phyloP scores from a whole-genome alignment of 2,797 vertebrate genomes.

The Ctenochaetus hawaiiensis region DNA sequence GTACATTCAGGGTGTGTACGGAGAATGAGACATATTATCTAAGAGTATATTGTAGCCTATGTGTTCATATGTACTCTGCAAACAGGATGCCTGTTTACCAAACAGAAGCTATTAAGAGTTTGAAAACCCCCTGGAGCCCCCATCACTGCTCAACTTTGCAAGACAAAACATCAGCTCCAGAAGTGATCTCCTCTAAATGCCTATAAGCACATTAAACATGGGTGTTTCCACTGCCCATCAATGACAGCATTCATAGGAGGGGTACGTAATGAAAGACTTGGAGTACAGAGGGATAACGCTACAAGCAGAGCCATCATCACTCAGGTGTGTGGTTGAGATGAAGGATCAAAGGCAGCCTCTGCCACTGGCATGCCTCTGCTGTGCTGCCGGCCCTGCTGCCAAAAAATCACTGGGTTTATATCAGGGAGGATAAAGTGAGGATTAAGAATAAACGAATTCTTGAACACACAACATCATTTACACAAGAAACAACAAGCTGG shows the following conservation, averaged over 20 bases:
- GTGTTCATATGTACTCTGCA: slow-evolving; percentile 44
- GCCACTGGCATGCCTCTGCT: slow-evolving; percentile 78
- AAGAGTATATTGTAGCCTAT: slow-evolving; percentile 33
- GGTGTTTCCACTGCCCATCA: slow-evolving; percentile 80
- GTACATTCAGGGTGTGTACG: slow-evolving; percentile 3
- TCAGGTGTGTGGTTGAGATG: slow-evolving; percentile 82
- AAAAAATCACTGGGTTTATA: slow-evolving; percentile 80
- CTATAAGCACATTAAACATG: slow-evolving; percentile 83
- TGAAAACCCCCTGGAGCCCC: slow-evolving; percentile 50
- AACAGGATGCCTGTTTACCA: slow-evolving; percentile 61
- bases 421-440: slow-evolving; percentile 80
- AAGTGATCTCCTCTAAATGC: slow-evolving; percentile 79
- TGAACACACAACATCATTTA: slow-evolving; percentile 85
- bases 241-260: slow-evolving; percentile 78
- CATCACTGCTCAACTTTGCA: slow-evolving; percentile 62
- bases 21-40: slow-evolving; percentile 28
- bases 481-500: slow-evolving; percentile 84
- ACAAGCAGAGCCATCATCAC: slow-evolving; percentile 84
- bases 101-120: slow-evolving; percentile 72
- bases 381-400: slow-evolving; percentile 70
- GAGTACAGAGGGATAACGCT: slow-evolving; percentile 79
- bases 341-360: slow-evolving; percentile 79
- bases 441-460: slow-evolving; percentile 84
- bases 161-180: slow-evolving; percentile 78
- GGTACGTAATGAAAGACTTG: slow-evolving; percentile 79